Percentiles rank a stretch among this genome's conserved stretches.
phyloP scores from a whole-genome alignment of 2,113 vertebrate species.

The Melospiza melodia region DNA sequence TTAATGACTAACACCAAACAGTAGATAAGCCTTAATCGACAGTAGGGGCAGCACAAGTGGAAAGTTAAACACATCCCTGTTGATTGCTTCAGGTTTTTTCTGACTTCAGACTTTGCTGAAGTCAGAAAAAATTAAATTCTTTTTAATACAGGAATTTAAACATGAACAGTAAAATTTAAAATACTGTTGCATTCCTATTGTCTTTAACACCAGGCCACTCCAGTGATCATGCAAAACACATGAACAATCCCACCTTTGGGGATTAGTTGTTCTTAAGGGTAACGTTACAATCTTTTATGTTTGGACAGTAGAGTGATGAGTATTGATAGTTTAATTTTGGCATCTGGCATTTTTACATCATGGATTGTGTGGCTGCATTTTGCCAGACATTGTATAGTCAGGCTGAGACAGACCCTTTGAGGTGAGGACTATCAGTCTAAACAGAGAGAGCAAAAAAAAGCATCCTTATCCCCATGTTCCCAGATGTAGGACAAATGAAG shows the following conservation, averaged over 20 bases:
- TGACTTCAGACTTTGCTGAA: neutral
- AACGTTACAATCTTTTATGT: neutral
- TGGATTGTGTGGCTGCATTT: neutral
- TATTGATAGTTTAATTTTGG: neutral
- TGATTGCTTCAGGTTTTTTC: neutral
- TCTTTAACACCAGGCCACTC: neutral
- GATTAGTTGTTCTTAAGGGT: neutral
- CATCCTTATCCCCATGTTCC: neutral
- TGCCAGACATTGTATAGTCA: neutral
- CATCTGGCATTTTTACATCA: neutral
- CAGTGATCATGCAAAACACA: neutral
- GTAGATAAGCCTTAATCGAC: conserved; percentile 50
- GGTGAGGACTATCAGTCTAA: neutral
- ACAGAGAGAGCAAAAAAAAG: neutral
- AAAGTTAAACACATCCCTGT: conserved; percentile 44
- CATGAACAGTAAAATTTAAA: neutral
- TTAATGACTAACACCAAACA: neutral
- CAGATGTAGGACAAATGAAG: conserved; percentile 16
- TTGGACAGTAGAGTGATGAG: neutral
- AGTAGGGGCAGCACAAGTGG: conserved; percentile 48
- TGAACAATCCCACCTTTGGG: neutral
- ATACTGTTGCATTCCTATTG: fast-evolving
- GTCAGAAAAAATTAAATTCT: no score
- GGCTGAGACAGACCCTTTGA: neutral
- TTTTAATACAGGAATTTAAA: neutral